These are phyloP conservation scores for Orchestes rusci DNA, from an alignment of 2,888 invertebrate genomes.

Conservation along the genomic window DNA sequence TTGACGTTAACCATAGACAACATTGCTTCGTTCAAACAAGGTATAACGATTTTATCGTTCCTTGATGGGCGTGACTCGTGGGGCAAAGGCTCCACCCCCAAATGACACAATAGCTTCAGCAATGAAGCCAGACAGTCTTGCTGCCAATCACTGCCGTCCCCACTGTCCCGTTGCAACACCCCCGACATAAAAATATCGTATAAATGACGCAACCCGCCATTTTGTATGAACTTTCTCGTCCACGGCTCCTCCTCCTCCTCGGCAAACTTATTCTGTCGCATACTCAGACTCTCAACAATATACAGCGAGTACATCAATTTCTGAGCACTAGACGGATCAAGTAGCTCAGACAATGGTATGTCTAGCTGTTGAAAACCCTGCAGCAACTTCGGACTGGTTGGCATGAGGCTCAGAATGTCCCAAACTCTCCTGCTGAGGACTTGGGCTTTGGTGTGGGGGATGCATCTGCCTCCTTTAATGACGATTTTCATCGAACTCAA, in stretches of 20 bases:
- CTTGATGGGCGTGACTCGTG: slow-evolving; percentile 39
- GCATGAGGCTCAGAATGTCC: slow-evolving; percentile 88
- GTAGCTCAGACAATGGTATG: slow-evolving; percentile 61
- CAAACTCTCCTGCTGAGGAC: slow-evolving; percentile 85
- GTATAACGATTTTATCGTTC: slow-evolving; percentile 59
- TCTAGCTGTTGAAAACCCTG: slow-evolving; percentile 77
- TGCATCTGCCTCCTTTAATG: slow-evolving; percentile 54
- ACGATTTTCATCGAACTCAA: slow-evolving; percentile 79
- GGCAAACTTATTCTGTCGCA: slow-evolving; percentile 32
- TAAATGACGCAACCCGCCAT: slow-evolving; percentile 79
- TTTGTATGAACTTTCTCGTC: slow-evolving; percentile 76
- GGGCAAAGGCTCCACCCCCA: slow-evolving; percentile 62
- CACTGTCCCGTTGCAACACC: slow-evolving; percentile 62
- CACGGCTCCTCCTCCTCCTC: slow-evolving; percentile 46
- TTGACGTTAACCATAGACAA: slow-evolving; percentile 59
- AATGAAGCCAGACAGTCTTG: slow-evolving; percentile 88
- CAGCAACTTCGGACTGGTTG: slow-evolving; percentile 79
- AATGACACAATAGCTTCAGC: slow-evolving; percentile 76
- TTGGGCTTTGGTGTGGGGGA: slow-evolving; percentile 82
- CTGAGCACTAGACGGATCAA: slow-evolving; percentile 85
- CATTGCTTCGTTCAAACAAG: slow-evolving; percentile 67
- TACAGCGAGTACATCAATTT: slow-evolving; percentile 93
- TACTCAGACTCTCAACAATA: slow-evolving; percentile 72
- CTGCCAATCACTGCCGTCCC: slow-evolving; percentile 84
- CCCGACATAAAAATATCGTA: slow-evolving; percentile 91